These are phyloP conservation scores for Orthosia gracilis DNA, from an alignment of 2,888 invertebrate genomes.

Conservation along the genomic window DNA sequence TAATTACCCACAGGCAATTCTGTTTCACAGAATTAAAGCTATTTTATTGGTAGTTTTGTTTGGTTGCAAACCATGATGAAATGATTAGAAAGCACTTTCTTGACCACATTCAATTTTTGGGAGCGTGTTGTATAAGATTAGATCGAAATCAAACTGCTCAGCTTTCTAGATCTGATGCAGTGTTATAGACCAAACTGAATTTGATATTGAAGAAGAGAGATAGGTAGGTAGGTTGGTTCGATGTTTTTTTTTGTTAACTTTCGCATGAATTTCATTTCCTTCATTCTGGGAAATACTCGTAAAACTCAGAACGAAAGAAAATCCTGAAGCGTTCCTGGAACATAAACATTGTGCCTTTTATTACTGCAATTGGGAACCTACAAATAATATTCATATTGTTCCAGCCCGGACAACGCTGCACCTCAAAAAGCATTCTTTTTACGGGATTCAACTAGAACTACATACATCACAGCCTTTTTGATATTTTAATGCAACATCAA, in stretches of 20 bases:
- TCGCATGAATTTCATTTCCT: background rate
- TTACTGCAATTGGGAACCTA: background rate
- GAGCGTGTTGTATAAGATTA: background rate
- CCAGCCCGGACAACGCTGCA: background rate
- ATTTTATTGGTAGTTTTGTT: background rate
- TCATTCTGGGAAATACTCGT: background rate
- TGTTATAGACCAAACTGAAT: background rate
- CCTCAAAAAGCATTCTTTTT: constrained; percentile 13
- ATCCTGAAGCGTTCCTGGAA: background rate
- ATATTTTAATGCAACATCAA: constrained; percentile 62
- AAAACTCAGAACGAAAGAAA: background rate
- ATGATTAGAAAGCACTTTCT: background rate
- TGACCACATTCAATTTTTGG: background rate
- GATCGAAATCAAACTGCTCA: background rate
- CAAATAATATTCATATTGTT: constrained; percentile 22
- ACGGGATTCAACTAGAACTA: constrained; percentile 14
- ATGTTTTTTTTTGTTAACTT: too few species aligned
- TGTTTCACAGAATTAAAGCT: background rate
- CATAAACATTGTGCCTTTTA: background rate
- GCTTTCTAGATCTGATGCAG: background rate
- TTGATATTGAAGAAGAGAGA: background rate
- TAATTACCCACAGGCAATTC: constrained; percentile 27
- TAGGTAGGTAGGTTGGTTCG: too few species aligned
- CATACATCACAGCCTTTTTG: constrained; percentile 41
- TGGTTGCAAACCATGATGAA: background rate